Evolutionary conservation across 2,113 vertebrate species (phyloP).

Genomic region (Phrynosoma platyrhinos): DNA sequence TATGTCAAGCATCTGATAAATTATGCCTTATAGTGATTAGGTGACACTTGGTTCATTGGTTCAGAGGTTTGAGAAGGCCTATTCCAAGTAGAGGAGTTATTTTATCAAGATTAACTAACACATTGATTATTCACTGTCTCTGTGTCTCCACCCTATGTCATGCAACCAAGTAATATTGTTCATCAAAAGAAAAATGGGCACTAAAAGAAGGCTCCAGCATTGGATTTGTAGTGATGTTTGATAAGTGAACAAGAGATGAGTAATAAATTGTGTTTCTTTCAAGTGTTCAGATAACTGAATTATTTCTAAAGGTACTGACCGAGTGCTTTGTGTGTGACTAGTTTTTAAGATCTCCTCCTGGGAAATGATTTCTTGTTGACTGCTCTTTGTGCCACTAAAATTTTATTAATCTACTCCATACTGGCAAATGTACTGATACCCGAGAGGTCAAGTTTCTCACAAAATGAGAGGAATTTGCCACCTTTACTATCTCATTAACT

Average conservation of each 20-base stretch:
- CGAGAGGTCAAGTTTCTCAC: not conserved
- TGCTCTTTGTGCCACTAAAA: conserved; percentile 1
- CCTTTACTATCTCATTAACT: not conserved
- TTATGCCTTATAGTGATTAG: not conserved
- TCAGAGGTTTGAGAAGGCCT: not conserved
- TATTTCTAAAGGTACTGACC: not conserved
- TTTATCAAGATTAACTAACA: conserved; percentile 20
- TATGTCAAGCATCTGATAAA: not conserved
- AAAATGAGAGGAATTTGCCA: not conserved
- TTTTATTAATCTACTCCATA: conserved; percentile 27
- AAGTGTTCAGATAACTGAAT: not conserved
- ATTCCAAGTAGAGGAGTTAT: not conserved
- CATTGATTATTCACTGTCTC: not conserved
- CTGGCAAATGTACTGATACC: not conserved
- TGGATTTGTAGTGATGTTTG: conserved; percentile 11
- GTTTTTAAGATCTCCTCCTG: not conserved
- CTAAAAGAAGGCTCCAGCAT: not conserved
- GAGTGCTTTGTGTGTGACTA: not conserved
- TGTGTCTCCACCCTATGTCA: not conserved
- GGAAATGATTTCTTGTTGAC: not conserved
- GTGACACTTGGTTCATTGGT: not conserved
- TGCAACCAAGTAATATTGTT: not conserved
- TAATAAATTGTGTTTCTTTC: not conserved
- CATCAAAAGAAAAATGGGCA: not conserved
- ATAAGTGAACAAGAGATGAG: conserved; percentile 27